Percentiles rank a stretch among this genome's conserved stretches.
These are phyloP conservation scores for Laothoe populi DNA, from an alignment of 2,888 invertebrate genomes.

Conservation along the genomic window DNA sequence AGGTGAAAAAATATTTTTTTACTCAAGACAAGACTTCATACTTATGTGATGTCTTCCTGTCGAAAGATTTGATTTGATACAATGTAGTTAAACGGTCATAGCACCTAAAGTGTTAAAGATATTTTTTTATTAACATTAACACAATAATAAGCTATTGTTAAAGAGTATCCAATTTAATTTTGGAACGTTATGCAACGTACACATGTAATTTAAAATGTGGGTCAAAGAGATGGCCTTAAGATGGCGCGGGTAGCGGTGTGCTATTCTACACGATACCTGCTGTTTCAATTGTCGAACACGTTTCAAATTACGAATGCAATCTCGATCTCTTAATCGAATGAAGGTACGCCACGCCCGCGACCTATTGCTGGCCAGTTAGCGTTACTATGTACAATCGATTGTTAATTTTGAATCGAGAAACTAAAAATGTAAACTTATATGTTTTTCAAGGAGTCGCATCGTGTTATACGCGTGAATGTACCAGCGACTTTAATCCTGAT, in stretches of 20 bases:
- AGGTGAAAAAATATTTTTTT: too few species aligned
- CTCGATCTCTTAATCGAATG: constrained; percentile 66
- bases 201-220: constrained; percentile 57
- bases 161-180: constrained; percentile 23
- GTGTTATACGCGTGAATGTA: too few species aligned
- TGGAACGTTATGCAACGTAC: constrained; percentile 45
- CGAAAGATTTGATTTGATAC: not conserved
- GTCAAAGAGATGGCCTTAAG: constrained; percentile 64
- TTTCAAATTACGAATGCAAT: constrained; percentile 72
- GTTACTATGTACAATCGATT: constrained; percentile 24
- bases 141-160: constrained; percentile 35
- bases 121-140: not conserved
- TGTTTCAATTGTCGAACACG: constrained; percentile 80
- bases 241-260: constrained; percentile 44
- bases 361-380: constrained; percentile 59
- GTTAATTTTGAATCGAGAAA: constrained; percentile 3
- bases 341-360: constrained; percentile 65
- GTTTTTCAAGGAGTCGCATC: too few species aligned
- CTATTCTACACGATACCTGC: constrained; percentile 68
- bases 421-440: too few species aligned
- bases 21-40: too few species aligned
- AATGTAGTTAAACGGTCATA: not conserved
- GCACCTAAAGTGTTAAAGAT: constrained; percentile 1
- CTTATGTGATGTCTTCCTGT: not conserved
- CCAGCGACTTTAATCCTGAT: too few species aligned